A percentile compares a stretch with the other conserved stretches of the same genome.
These are phyloP conservation scores for Heterotis niloticus DNA, from an alignment of 2,113 vertebrate genomes.

Conservation along the genomic window DNA sequence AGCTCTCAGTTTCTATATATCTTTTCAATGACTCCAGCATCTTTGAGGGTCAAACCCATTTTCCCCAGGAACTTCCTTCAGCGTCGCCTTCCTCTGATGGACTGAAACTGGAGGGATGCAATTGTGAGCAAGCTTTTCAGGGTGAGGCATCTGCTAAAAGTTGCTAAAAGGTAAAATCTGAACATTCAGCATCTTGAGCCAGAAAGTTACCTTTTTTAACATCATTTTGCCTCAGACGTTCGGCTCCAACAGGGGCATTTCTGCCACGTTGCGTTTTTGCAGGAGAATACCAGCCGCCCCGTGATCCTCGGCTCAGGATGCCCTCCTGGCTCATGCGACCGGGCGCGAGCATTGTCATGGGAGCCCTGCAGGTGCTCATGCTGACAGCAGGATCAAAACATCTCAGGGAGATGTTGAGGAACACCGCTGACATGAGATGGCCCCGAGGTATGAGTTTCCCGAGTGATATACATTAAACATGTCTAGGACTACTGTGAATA, in stretches of 20 bases:
- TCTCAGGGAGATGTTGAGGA: background rate
- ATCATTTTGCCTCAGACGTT: no score
- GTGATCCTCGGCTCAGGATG: background rate
- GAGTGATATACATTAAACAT: slow-evolving; percentile 7
- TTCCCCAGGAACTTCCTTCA: background rate
- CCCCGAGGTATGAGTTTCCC: background rate
- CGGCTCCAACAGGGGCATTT: no score
- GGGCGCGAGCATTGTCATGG: background rate
- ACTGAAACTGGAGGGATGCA: no score
- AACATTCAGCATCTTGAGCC: no score
- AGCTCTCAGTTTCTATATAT: background rate
- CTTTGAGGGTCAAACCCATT: background rate
- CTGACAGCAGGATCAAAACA: background rate
- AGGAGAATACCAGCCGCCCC: background rate
- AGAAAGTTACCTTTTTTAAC: no score
- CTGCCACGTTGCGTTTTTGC: background rate
- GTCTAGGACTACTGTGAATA: slow-evolving; percentile 12
- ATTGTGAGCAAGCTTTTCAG: no score
- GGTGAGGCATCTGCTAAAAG: no score
- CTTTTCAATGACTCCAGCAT: background rate
- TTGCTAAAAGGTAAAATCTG: no score
- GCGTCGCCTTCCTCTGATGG: no score
- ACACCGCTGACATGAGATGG: background rate
- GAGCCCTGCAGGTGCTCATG: background rate
- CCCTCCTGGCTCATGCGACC: background rate